A percentile compares a stretch with the other conserved stretches of the same genome.
phyloP scores from a whole-genome alignment of 35 echinoderm and acorn worm species.

The Acanthaster planci region DNA sequence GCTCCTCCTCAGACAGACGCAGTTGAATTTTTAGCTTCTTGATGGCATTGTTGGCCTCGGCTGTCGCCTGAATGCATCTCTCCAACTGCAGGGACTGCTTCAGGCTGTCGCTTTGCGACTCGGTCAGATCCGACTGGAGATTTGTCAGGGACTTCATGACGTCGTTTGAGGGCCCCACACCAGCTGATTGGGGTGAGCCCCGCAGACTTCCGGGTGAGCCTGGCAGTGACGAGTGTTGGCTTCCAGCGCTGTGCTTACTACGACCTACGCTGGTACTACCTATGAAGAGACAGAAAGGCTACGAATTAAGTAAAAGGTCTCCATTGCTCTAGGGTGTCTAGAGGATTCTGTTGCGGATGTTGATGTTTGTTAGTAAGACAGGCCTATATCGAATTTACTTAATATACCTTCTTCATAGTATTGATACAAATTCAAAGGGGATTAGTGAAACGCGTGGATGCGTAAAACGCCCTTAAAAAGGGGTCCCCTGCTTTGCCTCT shows the following conservation, averaged over 20 bases:
- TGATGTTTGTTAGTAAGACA: no score
- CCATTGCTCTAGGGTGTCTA: no score
- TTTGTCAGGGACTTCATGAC: conserved; percentile 22
- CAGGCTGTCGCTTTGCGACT: conserved; percentile 29
- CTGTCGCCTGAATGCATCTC: conserved; percentile 14
- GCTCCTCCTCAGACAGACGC: background rate
- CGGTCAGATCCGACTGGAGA: conserved; percentile 12
- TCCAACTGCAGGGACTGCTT: conserved; percentile 33
- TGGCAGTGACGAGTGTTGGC: background rate
- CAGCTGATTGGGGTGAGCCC: background rate
- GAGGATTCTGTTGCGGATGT: no score
- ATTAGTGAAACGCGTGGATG: no score
- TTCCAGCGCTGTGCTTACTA: conserved; percentile 7
- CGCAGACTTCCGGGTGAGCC: background rate
- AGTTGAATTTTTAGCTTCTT: conserved; percentile 3
- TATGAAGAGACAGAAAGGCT: background rate
- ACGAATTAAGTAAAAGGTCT: no score
- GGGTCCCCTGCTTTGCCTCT: no score
- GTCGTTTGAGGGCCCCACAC: background rate
- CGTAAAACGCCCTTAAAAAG: background rate
- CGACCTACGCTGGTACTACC: background rate
- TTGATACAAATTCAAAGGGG: no score
- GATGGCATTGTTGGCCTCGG: conserved; percentile 28
- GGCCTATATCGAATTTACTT: no score
- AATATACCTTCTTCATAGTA: no score